Evolutionary conservation across 2,113 vertebrate genomes (phyloP), one percentile per base, ranked within the genome.

Genomic region (Plectropomus leopardus): DNA sequence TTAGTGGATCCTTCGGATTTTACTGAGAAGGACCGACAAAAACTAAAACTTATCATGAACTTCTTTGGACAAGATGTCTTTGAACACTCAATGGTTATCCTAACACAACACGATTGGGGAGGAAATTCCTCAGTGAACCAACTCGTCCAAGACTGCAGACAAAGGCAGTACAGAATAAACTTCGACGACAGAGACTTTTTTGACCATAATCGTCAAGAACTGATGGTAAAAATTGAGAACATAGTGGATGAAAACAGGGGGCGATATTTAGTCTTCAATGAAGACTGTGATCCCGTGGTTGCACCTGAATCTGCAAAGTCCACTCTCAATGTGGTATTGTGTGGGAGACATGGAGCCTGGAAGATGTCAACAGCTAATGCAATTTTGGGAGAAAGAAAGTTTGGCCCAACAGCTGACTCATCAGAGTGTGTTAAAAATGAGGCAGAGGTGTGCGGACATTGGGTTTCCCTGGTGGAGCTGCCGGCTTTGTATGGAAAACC

Each of bases 261-360:
- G 7, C n/a, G 4, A n/a, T 48, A 85, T 66, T 50, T 90, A 7
- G 82, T 5, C n/a, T 79, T 55, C 2, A 64, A 7, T 4, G n/a
- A n/a, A n/a, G n/a, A n/a, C n/a, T n/a, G n/a, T n/a, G 69, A 40
- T 19, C 7, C 7, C 14, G 11, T n/a, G 6, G 36, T 1, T n/a
- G n/a, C n/a, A n/a, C n/a, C n/a, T 40, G 26, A 34, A 17, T 10
- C 16, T 23, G 15, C n/a, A 40, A 60, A 55, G 30, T 19, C 21
- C 0, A 7, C 66, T 24, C 47, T 88, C 1, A 92, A 91, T 68
- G 7, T 91, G 24, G 86, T 89, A 0, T 7, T 91, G 9, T 90
- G 66, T 72, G 90, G 89, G 4, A 78, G 72, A 14, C 58, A 59
- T 21, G 57, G 14, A 55, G 10, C 7, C 7, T 61, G 16, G 36